Conservation (phyloP, 2,888 invertebrate species). For the Caenorhabditis angaria region DNA sequence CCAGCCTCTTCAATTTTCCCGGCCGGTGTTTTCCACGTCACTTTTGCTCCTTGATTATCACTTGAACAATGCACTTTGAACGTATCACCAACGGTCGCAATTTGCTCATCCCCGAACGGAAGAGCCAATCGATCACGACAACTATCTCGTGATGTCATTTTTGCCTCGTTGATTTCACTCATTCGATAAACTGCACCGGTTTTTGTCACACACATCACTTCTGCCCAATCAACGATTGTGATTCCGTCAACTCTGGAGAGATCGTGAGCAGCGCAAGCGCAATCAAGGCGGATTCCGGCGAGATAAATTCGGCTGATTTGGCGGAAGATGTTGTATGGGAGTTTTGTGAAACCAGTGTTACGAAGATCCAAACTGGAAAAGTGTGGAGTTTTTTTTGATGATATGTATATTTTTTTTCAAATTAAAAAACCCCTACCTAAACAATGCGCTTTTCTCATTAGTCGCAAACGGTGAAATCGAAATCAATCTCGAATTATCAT, state of each 20-base stretch:
- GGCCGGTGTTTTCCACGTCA: slow-evolving; percentile 39
- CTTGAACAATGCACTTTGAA: slow-evolving; percentile 40
- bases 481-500: slow-evolving; percentile 27
- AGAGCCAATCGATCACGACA: slow-evolving; percentile 34
- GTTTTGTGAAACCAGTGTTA: slow-evolving; percentile 22
- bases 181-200: slow-evolving; percentile 30
- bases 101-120: slow-evolving; percentile 27
- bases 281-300: slow-evolving; percentile 24
- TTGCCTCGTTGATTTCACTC: slow-evolving; percentile 7
- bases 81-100: slow-evolving; percentile 35
- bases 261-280: slow-evolving; percentile 32
- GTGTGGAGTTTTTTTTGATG: background rate
- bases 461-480: slow-evolving; percentile 39
- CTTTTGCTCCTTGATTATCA: slow-evolving; percentile 15
- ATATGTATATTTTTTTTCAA: too few relatives aligned
- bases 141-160: slow-evolving; percentile 11
- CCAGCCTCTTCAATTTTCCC: slow-evolving; percentile 16
- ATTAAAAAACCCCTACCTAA: too few relatives aligned
- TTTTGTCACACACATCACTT: slow-evolving; percentile 36
- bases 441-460: slow-evolving; percentile 30
- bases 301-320: slow-evolving; percentile 25
- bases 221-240: slow-evolving; percentile 46
- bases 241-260: slow-evolving; percentile 31
- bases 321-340: slow-evolving; percentile 20
- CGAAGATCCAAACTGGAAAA: slow-evolving; percentile 22